Evolutionary conservation across 2,797 vertebrate species (phyloP).

Genomic region (Oryzias dopingdopingensis): DNA sequence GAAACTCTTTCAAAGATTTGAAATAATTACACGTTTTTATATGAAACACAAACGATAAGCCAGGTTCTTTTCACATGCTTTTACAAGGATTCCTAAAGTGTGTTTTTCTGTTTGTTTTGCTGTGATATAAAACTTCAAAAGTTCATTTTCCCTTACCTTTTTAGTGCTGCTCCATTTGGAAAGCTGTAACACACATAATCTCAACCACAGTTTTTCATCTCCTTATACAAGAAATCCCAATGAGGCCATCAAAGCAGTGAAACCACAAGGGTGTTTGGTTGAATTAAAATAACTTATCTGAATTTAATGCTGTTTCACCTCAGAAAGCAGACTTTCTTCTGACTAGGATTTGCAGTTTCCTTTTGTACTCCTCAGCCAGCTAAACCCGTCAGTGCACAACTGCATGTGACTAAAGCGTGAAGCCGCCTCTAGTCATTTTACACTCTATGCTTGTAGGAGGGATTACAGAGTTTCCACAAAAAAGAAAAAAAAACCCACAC

Average conservation of each 20-base stretch:
- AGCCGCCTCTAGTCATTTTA: conserved; percentile 20
- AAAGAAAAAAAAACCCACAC: conserved; percentile 11
- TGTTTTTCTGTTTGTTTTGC: neutral
- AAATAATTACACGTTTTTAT: conserved; percentile 23
- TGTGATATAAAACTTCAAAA: neutral
- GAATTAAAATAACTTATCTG: neutral
- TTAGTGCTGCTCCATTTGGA: conserved; percentile 21
- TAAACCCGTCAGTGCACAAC: conserved; percentile 14
- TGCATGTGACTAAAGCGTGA: conserved; percentile 14
- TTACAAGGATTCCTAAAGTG: conserved; percentile 14
- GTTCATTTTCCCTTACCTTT: conserved; percentile 44
- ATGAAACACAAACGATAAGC: conserved; percentile 9
- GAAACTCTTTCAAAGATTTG: conserved; percentile 20
- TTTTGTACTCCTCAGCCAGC: neutral
- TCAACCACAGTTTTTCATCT: conserved; percentile 25
- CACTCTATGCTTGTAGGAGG: conserved; percentile 16
- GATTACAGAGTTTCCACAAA: conserved; percentile 15
- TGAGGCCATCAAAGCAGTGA: conserved; percentile 1
- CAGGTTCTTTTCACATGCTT: neutral
- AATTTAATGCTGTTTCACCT: conserved; percentile 8
- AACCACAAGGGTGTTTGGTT: conserved; percentile 8
- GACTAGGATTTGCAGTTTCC: neutral
- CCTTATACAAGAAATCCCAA: conserved; percentile 6
- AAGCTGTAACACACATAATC: conserved; percentile 18
- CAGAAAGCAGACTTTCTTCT: neutral